Base-by-base conservation (phyloP, 2,888 invertebrate genomes). In the Brachyptera risi region DNA sequence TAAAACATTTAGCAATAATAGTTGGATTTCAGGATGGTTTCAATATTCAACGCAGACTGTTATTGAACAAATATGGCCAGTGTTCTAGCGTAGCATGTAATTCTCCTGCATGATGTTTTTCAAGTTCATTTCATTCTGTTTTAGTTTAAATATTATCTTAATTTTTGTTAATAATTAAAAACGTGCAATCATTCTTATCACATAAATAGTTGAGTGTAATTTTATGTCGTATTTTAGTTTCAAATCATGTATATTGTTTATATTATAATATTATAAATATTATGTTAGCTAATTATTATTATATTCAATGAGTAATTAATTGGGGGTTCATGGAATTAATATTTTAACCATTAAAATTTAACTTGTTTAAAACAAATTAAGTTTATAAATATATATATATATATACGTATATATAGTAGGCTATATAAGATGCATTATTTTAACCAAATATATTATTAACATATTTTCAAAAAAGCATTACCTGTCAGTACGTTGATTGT, bases 231-330 rank as follows among this genome's bases (percentile, higher is more conserved):
- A 42, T 19, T 42, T 42, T 42, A 42, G 21, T 42, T 42, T 42
- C 42, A 19, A n/a, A n/a, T n/a, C n/a, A n/a, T n/a, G 31, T 37
- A 54, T 54, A 54, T 54, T 54, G 54, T 54, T 54, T 54, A 54
- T 54, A 54, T 54, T 37, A 54, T 47, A 47, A 47, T 35, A 37
- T 44, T 44, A 44, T 44, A 54, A 37, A 31, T 54, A 54, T 54
- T 54, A 54, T 54, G 23, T 31, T 35, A 54, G 54, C 37, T 51
- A 31, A 26, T 7, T 24, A 50, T 26, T 24, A 50, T 13, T 13
- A 51, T 51, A n/a, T 54, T 23, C 15, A 42, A 19, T 42, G 19
- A 42, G 17, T 42, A 3, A 42, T 5, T 42, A 42, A 42, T 21
- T 19, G 17, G 50, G 54, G 54, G 54, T 21, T n/a, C 21, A 54